phyloP scores from a whole-genome alignment of 2,113 vertebrate species.

The Oncorhynchus tshawytscha region DNA sequence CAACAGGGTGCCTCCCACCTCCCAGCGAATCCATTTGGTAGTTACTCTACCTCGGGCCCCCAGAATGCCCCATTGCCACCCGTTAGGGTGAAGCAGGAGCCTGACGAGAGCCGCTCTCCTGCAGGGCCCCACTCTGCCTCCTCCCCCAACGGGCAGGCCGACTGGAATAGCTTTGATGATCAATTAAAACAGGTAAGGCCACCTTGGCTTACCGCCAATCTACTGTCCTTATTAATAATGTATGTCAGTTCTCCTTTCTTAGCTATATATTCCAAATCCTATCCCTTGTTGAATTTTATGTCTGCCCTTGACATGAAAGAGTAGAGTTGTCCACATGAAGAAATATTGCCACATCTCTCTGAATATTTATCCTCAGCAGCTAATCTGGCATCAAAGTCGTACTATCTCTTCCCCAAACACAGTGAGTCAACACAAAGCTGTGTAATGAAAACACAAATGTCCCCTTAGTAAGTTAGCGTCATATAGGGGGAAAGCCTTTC shows the following conservation, averaged over 20 bases:
- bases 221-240: neutral
- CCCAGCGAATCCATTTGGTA: constrained; percentile 55
- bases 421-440: neutral
- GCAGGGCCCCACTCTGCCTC: constrained; percentile 65
- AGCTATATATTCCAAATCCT: neutral
- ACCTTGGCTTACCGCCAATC: neutral
- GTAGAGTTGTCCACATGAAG: neutral
- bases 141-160: constrained; percentile 74
- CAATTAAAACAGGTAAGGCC: constrained; percentile 87
- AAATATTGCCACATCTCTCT: neutral
- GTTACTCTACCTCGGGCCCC: constrained; percentile 54
- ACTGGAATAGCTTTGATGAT: constrained; percentile 82
- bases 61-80: constrained; percentile 66
- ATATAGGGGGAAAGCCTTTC: constrained; percentile 2
- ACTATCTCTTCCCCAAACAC: neutral
- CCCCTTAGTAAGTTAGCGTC: constrained; percentile 6
- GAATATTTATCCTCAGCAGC: neutral
- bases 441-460: neutral
- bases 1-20: constrained; percentile 70
- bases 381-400: neutral
- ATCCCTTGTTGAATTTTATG: neutral
- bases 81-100: constrained; percentile 83
- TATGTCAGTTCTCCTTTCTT: neutral
- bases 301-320: neutral
- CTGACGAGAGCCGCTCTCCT: constrained; percentile 77